Base-by-base conservation (phyloP, 2,888 invertebrate species). In the Lasioglossum malachurum region DNA sequence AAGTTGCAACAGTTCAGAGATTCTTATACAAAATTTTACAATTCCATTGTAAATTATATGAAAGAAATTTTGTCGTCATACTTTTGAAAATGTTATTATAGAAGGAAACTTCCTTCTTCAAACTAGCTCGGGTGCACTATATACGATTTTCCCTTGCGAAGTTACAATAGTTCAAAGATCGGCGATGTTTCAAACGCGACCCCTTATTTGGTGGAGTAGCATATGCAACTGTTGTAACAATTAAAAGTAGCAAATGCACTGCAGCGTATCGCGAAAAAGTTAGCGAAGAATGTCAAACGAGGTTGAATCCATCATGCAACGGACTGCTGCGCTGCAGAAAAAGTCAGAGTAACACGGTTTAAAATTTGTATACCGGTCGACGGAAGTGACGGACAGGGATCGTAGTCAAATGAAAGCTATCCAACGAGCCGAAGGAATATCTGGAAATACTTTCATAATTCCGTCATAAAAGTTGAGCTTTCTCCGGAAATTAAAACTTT, bases 401-500 rank as follows among this genome's bases (percentile, higher is more conserved):
- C 8, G 31, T n/a, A n/a, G 31, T 64, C 41, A 4, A 69, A 69
- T 35, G 69, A 23, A 23, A 69, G 69, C 23, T 19, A 31, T 67
- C 67, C 31, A 8, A 67, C 31, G 8, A 67, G 35, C 14, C 19
- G 31, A 53, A 53, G 46, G 27, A 31, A 27, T 44, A 2, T 10
- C 80, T 44, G 2, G 53, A 19, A 49, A 49, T 19, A 19, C 19
- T 19, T 57, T 35, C 67, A 3, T 4, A 35, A 57, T 49, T 49
- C 19, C 49, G 72, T 64, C 38, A 64, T n/a, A 27, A n/a, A 74
- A 78, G 78, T 74, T 64, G 35, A 19, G 19, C 16, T 19, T 35
- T 67, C 3, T 16, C 35, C 0, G 16, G 19, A 31, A 64, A 57
- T 75, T 53, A 49, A 64, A 64, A 57, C 69, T 76, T 81, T 53